A percentile compares a stretch with the other conserved stretches of the same genome.
Conservation (phyloP, 2,797 vertebrate species). For the Peromyscus aztecus region DNA sequence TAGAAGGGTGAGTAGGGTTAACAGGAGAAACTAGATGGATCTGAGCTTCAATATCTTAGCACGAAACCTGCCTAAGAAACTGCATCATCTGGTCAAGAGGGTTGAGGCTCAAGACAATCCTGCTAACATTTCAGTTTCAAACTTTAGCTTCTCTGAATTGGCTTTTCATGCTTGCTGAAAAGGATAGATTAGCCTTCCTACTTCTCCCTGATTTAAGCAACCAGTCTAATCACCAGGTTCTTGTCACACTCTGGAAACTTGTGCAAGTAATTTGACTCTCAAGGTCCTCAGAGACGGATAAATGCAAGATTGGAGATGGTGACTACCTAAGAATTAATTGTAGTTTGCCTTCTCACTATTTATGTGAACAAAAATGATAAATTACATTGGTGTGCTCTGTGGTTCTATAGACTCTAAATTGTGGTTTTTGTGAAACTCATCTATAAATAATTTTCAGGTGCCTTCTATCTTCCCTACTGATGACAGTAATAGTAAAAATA, state of each 20-base stretch:
- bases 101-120: not conserved
- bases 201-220: not conserved
- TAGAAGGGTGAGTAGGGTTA: not conserved
- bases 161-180: not conserved
- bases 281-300: not conserved
- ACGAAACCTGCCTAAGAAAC: not conserved
- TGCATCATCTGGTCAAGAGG: not conserved
- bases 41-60: not conserved
- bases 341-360: constrained; percentile 1
- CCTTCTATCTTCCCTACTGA: not conserved
- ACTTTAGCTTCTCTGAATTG: not conserved
- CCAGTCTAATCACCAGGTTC: not conserved
- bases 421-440: not conserved
- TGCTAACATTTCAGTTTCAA: not conserved
- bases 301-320: not conserved
- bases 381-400: not conserved
- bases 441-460: not conserved
- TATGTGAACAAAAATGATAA: not conserved
- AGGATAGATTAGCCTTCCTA: not conserved
- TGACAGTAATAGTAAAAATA: not conserved
- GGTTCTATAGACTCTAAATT: not conserved
- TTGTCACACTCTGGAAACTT: not conserved
- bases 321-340: not conserved
- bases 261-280: not conserved
- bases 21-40: not conserved